Base-by-base conservation (phyloP, 2,888 invertebrate genomes). In the Crepidodera aurea region DNA sequence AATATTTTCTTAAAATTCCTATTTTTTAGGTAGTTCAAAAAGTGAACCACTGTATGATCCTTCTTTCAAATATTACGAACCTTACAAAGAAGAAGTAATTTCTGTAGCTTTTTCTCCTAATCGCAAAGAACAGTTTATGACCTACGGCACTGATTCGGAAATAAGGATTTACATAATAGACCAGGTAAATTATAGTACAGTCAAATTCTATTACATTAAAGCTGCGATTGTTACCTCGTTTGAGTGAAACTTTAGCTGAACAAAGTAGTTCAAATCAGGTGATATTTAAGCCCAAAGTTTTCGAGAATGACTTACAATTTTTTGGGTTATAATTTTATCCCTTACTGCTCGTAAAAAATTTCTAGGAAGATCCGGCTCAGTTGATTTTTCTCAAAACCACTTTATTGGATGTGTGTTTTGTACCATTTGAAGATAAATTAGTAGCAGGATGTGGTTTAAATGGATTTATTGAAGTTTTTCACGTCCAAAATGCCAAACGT, bases 341-440 rank as follows among this genome's bases (percentile, higher is more conserved):
- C n/a, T n/a, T n/a, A n/a, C n/a, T n/a, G n/a, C n/a, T n/a, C n/a
- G n/a, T n/a, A n/a, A n/a, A n/a, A n/a, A n/a, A n/a, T n/a, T n/a
- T n/a, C n/a, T 64, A 80, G 79, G 78, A 79, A 51, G 77, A 77
- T 40, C 79, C 81, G 12, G 79, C 79, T 0, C 75, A 79, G 68
- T 69, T 81, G 3, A 79, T 82, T 53, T 79, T 78, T 56, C 51
- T 75, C 6, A 73, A 78, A 62, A 68, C 71, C 42, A 66, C 71
- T 8, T 50, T 78, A 25, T 68, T 72, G 57, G 69, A 69, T 15
- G 51, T 77, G 10, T 61, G 72, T 27, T 82, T 79, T 76, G 71
- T 82, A 25, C 77, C 76, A 1, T 74, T 76, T 55, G 77, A 79
- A 58, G 78, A 80, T 48, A 77, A 77, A 68, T 59, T 81, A 15